Evolutionary conservation across 2,888 invertebrate genomes (phyloP).

Genomic region (Oxytorus armatus): DNA sequence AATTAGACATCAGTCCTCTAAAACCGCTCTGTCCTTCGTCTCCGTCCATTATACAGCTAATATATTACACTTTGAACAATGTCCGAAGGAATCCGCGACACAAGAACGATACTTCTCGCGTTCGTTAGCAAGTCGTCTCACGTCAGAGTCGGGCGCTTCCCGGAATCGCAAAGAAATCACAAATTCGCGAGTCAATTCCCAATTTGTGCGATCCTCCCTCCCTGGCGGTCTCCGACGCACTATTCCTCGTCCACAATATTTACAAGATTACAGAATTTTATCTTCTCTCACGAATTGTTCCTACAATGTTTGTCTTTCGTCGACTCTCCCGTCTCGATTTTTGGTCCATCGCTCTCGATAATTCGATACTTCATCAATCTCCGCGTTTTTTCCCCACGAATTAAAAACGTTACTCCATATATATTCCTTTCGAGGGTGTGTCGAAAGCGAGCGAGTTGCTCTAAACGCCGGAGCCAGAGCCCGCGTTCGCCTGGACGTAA

Average conservation of each 20-base stretch:
- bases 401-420: neutral
- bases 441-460: neutral
- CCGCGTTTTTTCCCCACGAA: neutral
- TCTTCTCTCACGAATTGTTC: conserved; percentile 19
- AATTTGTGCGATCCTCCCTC: neutral
- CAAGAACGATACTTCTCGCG: neutral
- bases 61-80: conserved; percentile 82
- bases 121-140: no score
- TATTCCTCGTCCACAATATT: conserved; percentile 26
- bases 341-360: conserved; percentile 46
- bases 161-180: conserved; percentile 4
- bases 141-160: neutral
- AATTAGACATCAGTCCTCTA: conserved; percentile 62
- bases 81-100: conserved; percentile 18
- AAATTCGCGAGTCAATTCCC: neutral
- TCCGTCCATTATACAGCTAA: conserved; percentile 65
- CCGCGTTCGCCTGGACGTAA: conserved; percentile 79
- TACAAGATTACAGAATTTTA: conserved; percentile 51
- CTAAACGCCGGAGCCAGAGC: conserved; percentile 78
- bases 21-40: conserved; percentile 47
- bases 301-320: conserved; percentile 12
- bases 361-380: conserved; percentile 12
- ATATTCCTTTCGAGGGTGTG: no score
- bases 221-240: neutral
- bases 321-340: conserved; percentile 3